These are phyloP conservation scores for Monomorium pharaonis DNA, from an alignment of 1,140 invertebrate species.

Conservation along the genomic window DNA sequence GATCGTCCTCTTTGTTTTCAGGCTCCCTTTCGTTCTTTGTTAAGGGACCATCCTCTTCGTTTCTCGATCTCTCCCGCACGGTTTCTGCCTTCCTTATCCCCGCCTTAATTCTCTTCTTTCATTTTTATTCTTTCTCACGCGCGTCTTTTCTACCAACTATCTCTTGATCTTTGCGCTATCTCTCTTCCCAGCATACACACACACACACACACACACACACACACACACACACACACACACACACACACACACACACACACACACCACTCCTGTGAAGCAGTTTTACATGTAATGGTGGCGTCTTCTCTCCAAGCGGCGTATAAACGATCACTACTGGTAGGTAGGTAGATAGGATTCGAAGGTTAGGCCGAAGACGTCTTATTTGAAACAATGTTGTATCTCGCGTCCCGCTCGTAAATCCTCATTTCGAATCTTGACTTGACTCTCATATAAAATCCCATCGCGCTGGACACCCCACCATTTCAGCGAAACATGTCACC, in stretches of 20 bases:
- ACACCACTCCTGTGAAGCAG: not conserved
- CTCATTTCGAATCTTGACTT: constrained; percentile 85
- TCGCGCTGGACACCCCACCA: constrained; percentile 41
- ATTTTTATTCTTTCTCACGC: not conserved
- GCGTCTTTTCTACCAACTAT: constrained; percentile 19
- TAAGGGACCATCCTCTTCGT: constrained; percentile 40
- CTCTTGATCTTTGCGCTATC: constrained; percentile 3
- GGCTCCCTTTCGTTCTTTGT: constrained; percentile 30
- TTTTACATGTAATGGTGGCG: not conserved
- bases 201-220: too few relatives aligned
- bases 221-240: too few relatives aligned
- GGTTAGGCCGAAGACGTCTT: constrained; percentile 81
- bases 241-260: too few relatives aligned
- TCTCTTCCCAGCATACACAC: not conserved
- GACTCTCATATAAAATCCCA: constrained; percentile 84
- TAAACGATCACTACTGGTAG: constrained; percentile 30
- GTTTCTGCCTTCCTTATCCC: constrained; percentile 7
- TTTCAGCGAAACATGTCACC: constrained; percentile 52
- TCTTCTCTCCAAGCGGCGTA: constrained; percentile 16
- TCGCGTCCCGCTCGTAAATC: constrained; percentile 83
- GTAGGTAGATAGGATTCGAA: constrained; percentile 64
- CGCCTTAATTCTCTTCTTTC: constrained; percentile 18
- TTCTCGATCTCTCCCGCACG: constrained; percentile 13
- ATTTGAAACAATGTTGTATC: constrained; percentile 85
- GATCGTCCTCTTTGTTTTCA: constrained; percentile 17